Conservation (phyloP, 2,888 invertebrate genomes). For the Vannuccia rotundouncinata region DNA sequence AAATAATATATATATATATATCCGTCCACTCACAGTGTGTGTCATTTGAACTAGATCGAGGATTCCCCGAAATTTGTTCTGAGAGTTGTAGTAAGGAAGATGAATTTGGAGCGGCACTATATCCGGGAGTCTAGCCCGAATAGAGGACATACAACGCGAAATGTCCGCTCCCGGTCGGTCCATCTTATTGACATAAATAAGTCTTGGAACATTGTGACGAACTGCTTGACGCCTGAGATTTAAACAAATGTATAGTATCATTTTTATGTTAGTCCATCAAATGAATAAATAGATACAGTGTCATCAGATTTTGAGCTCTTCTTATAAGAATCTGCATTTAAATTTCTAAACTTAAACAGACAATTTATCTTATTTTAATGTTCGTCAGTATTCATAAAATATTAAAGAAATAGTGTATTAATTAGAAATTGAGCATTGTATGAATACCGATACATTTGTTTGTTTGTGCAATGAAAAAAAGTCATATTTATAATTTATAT, state of each 20-base stretch:
- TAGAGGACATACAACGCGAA: background rate
- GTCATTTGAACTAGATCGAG: background rate
- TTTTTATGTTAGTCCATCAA: too few species aligned
- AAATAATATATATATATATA: too few species aligned
- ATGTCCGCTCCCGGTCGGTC: background rate
- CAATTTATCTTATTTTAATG: constrained; percentile 38
- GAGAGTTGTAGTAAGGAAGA: background rate
- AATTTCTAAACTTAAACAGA: background rate
- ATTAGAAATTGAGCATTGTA: too few species aligned
- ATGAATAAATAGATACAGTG: too few species aligned
- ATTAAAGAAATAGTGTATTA: too few species aligned
- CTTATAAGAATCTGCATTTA: background rate
- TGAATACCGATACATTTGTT: too few species aligned
- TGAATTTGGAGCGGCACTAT: background rate
- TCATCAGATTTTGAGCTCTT: too few species aligned
- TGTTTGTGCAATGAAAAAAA: too few species aligned
- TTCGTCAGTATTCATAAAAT: too few species aligned
- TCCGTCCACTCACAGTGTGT: background rate
- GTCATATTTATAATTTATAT: too few species aligned
- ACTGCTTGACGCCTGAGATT: constrained; percentile 18
- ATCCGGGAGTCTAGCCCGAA: background rate
- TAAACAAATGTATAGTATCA: too few species aligned
- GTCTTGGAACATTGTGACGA: constrained; percentile 5
- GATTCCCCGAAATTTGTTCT: constrained; percentile 20
- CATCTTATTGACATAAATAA: constrained; percentile 8